These are phyloP conservation scores for Henicopernis longicauda DNA, from an alignment of 2,113 vertebrate species.

Conservation along the genomic window DNA sequence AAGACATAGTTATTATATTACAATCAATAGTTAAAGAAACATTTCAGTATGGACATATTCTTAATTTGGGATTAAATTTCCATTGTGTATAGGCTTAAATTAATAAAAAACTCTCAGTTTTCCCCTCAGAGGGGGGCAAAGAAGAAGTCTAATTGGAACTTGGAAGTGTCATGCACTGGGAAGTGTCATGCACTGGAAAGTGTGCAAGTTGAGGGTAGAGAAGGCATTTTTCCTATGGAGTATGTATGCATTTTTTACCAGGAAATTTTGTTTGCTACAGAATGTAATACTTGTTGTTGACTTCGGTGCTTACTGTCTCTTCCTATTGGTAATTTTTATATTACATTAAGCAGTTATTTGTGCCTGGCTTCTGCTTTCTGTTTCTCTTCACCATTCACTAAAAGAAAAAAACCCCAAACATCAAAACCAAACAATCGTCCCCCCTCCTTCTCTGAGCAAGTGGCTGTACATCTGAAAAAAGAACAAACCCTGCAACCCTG, in stretches of 20 bases:
- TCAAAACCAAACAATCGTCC: background rate
- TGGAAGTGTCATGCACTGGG: background rate
- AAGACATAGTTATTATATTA: background rate
- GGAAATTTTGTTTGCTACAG: background rate
- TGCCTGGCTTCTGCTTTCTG: conserved; percentile 44
- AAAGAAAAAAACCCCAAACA: background rate
- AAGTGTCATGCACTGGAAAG: background rate
- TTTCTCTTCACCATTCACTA: conserved; percentile 35
- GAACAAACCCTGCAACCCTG: background rate
- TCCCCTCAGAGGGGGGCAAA: background rate
- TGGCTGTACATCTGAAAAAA: background rate
- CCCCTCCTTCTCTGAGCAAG: background rate
- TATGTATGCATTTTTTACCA: background rate
- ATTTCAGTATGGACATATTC: background rate
- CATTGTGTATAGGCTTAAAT: background rate
- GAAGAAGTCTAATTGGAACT: background rate
- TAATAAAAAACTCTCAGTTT: background rate
- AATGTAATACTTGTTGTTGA: background rate
- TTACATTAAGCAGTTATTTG: conserved; percentile 40
- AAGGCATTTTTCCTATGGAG: background rate
- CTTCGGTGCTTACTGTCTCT: conserved; percentile 25
- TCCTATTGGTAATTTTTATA: conserved; percentile 10
- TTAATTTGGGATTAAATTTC: background rate
- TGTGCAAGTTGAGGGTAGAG: background rate
- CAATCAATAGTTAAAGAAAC: background rate